Evolutionary conservation across 92 coral and sea anemone genomes (phyloP).

Genomic region (Diadumene lineata): DNA sequence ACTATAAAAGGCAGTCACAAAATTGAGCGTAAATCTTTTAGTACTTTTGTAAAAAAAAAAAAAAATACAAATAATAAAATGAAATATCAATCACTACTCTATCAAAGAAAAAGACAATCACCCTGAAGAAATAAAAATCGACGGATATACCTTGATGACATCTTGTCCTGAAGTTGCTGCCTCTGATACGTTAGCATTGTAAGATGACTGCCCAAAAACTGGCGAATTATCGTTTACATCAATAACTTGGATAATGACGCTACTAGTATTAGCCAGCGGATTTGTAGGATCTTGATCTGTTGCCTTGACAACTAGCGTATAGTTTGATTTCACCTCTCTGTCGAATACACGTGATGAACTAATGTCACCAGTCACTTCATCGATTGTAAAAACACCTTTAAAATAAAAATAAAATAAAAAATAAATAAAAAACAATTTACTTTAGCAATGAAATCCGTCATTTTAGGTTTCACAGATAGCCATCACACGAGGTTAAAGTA

Average conservation of each 20-base stretch:
- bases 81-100: no score
- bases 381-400: slow-evolving; percentile 51
- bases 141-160: slow-evolving; percentile 70
- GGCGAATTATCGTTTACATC: slow-evolving; percentile 91
- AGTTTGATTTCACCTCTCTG: slow-evolving; percentile 68
- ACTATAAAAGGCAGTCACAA: no score
- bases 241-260: slow-evolving; percentile 59
- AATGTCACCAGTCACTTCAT: slow-evolving; percentile 53
- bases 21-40: no score
- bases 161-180: slow-evolving; percentile 54
- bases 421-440: no score
- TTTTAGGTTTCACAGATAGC: no score
- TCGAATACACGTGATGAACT: slow-evolving; percentile 60
- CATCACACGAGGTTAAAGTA: no score
- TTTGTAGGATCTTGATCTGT: slow-evolving; percentile 61
- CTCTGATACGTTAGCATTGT: slow-evolving; percentile 58
- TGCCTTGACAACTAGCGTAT: slow-evolving; percentile 62
- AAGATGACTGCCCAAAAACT: slow-evolving; percentile 53
- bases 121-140: no score
- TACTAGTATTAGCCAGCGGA: slow-evolving; percentile 63
- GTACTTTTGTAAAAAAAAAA: no score
- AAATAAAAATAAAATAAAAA: neutral
- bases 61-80: no score
- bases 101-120: no score
- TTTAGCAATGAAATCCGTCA: no score